Evolutionary conservation across 2,113 vertebrate species (phyloP).

Genomic region (Protobothrops flavoviridis): DNA sequence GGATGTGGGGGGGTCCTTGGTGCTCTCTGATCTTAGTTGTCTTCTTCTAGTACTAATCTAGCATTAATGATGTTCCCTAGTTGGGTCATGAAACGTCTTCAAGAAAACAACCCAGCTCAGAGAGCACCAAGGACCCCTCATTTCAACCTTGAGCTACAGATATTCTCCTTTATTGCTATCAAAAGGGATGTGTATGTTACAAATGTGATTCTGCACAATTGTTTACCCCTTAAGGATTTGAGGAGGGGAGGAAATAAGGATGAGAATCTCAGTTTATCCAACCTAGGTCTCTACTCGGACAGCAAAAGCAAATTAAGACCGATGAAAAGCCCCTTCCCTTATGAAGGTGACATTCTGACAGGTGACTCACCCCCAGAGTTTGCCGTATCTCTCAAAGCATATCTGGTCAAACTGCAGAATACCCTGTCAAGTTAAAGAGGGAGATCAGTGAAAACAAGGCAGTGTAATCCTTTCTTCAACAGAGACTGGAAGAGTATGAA

Average conservation of each 20-base stretch:
- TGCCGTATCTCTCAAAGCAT: slow-evolving; percentile 80
- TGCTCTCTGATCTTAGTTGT: no score
- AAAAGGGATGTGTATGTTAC: neutral
- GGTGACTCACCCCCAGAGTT: slow-evolving; percentile 79
- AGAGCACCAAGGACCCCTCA: no score
- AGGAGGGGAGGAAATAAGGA: neutral
- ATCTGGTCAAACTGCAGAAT: slow-evolving; percentile 62
- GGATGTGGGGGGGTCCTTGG: no score
- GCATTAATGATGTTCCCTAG: no score
- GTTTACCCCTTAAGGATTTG: neutral
- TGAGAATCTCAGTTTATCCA: neutral
- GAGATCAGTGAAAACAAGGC: slow-evolving; percentile 2
- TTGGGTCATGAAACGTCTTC: no score
- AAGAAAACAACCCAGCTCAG: no score
- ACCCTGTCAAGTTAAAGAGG: slow-evolving; percentile 65
- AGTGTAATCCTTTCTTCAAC: neutral
- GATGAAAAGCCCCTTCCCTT: neutral
- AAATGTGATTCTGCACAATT: neutral
- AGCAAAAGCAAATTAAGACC: neutral
- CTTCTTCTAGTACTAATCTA: no score
- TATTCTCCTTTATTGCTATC: no score
- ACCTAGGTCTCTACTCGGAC: fast-evolving
- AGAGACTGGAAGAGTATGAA: neutral
- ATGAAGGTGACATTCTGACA: neutral
- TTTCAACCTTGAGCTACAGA: no score